Evolutionary conservation across 1,140 invertebrate genomes (phyloP).

Genomic region (Pristionchus pacificus): DNA sequence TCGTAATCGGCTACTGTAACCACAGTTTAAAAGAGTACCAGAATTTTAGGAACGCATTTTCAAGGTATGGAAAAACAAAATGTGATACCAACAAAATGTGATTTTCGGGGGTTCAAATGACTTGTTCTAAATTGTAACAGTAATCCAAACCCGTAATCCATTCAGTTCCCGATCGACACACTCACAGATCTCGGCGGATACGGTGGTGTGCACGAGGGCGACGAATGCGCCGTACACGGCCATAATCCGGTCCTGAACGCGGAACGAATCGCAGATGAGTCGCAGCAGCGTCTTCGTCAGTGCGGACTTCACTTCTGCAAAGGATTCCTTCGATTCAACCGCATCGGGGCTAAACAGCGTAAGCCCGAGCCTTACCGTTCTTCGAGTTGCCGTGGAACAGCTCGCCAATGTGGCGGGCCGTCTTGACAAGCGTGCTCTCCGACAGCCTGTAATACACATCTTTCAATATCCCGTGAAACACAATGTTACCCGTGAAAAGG

Average conservation of each 20-base stretch:
- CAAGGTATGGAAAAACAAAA: too few relatives aligned
- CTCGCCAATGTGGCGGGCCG: conserved; percentile 34
- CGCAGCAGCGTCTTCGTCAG: conserved; percentile 33
- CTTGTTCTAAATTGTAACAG: too few relatives aligned
- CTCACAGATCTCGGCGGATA: conserved; percentile 42
- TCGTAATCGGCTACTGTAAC: too few relatives aligned
- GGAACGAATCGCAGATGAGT: conserved; percentile 24
- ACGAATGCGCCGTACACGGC: conserved; percentile 36
- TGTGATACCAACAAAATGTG: too few relatives aligned
- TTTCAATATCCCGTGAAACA: too few relatives aligned
- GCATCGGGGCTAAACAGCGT: not conserved
- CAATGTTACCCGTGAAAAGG: too few relatives aligned
- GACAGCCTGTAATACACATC: conserved; percentile 37
- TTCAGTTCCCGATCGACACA: conserved; percentile 14
- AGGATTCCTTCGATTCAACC: not conserved
- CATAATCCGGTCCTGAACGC: conserved; percentile 35
- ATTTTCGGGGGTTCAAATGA: too few relatives aligned
- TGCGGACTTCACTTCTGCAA: conserved; percentile 41
- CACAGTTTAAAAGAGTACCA: too few relatives aligned
- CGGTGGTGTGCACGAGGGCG: conserved; percentile 29
- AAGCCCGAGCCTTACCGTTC: conserved; percentile 28
- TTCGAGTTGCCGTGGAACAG: conserved; percentile 29
- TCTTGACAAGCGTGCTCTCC: conserved; percentile 35
- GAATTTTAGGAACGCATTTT: too few relatives aligned
- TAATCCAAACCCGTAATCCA: too few relatives aligned